Percentiles rank a stretch among this genome's conserved stretches.
Conservation (phyloP, 2,888 invertebrate species). For the Xylota sylvarum region DNA sequence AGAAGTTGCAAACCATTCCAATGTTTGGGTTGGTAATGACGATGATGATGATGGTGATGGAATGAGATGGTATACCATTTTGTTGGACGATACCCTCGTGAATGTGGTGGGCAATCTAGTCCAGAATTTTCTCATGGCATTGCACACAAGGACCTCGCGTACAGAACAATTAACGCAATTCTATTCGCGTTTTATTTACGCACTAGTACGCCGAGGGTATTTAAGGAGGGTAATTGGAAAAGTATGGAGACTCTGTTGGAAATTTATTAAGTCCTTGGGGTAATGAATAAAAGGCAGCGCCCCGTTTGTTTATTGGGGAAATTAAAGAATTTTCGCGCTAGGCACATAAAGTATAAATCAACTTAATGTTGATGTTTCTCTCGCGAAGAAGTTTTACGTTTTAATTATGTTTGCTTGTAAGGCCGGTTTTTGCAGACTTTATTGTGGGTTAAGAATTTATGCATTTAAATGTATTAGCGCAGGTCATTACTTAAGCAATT, state of each 20-base stretch:
- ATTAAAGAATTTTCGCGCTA: constrained; percentile 63
- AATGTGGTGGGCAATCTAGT: constrained; percentile 31
- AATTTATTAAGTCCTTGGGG: constrained; percentile 75
- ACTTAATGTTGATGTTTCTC: constrained; percentile 59
- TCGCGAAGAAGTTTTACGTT: constrained; percentile 41
- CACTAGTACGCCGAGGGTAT: constrained; percentile 70
- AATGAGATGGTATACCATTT: constrained; percentile 34
- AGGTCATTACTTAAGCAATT: not conserved
- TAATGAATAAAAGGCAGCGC: constrained; percentile 72
- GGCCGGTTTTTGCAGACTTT: not conserved
- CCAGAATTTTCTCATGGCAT: constrained; percentile 12
- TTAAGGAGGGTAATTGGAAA: constrained; percentile 74
- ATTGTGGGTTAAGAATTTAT: constrained; percentile 1
- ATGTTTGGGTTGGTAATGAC: constrained; percentile 53
- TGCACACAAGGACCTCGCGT: constrained; percentile 23
- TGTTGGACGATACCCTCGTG: constrained; percentile 53
- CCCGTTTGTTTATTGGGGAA: constrained; percentile 56
- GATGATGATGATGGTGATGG: constrained; percentile 46
- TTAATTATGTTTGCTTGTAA: constrained; percentile 44
- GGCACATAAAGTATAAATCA: constrained; percentile 67
- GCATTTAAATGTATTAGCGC: not conserved
- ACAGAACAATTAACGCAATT: constrained; percentile 74
- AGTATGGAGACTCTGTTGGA: constrained; percentile 67
- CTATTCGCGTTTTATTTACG: constrained; percentile 75
- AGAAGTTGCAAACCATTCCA: constrained; percentile 53